These are phyloP conservation scores for Diabrotica virgifera DNA, from an alignment of 1,140 invertebrate species.

Conservation along the genomic window DNA sequence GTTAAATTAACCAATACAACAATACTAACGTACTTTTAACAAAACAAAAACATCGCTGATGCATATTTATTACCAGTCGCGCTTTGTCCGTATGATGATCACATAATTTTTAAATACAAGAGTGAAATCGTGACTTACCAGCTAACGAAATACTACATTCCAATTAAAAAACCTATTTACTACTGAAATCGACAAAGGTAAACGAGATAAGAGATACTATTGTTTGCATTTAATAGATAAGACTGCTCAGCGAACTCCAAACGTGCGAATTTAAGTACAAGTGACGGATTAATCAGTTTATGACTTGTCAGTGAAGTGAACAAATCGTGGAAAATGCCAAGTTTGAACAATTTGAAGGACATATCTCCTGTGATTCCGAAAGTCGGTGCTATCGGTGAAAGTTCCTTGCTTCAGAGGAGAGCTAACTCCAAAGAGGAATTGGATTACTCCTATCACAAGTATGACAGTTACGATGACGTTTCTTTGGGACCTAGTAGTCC, in stretches of 20 bases:
- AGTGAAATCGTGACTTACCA: not conserved
- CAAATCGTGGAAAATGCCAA: constrained; percentile 18
- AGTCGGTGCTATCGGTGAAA: constrained; percentile 30
- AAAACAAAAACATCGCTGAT: no score
- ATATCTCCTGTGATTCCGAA: constrained; percentile 36
- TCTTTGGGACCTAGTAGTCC: constrained; percentile 10
- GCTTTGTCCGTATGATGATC: not conserved
- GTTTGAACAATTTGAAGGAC: constrained; percentile 27
- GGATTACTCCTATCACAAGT: constrained; percentile 26
- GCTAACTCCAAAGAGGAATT: constrained; percentile 31
- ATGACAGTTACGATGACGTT: constrained; percentile 33
- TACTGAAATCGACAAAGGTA: not conserved
- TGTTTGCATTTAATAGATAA: constrained; percentile 15
- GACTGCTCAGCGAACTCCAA: not conserved
- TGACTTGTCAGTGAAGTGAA: constrained; percentile 18
- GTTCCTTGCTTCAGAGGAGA: constrained; percentile 35
- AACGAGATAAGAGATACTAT: constrained; percentile 18
- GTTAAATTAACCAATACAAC: no score
- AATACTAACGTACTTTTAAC: no score
- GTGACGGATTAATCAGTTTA: not conserved
- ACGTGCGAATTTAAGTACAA: not conserved
- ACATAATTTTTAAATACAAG: not conserved
- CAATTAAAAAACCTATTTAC: not conserved
- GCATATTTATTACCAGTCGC: not conserved
- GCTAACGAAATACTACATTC: not conserved